Conservation (phyloP, 2,797 vertebrate genomes). For the Perdix hodgsoniae region DNA sequence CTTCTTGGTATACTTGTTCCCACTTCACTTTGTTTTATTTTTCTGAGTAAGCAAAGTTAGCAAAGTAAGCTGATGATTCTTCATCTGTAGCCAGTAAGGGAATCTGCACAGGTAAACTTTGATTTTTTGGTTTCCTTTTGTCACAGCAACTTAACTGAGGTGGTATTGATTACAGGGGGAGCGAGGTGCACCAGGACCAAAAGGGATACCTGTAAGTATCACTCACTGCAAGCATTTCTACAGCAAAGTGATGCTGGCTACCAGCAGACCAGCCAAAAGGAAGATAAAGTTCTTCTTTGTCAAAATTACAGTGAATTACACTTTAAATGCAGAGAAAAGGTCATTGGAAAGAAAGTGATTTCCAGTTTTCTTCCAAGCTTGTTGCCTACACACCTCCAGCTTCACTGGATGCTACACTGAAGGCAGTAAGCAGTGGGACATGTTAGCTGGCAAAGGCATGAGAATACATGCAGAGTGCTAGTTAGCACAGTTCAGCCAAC, state of each 20-base stretch:
- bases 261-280: neutral
- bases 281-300: neutral
- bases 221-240: neutral
- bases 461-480: neutral
- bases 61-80: neutral
- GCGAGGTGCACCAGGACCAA: conserved; percentile 91
- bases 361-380: neutral
- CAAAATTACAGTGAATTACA: neutral
- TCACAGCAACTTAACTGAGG: conserved; percentile 35
- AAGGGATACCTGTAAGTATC: conserved; percentile 94
- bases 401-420: rapidly evolving
- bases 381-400: neutral
- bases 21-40: neutral
- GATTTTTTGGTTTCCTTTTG: neutral
- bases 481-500: neutral
- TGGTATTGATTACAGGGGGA: conserved; percentile 87
- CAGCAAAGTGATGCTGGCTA: neutral
- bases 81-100: neutral
- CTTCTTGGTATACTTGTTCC: neutral
- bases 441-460: neutral
- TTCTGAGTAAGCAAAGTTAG: neutral
- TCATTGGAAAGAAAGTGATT: neutral
- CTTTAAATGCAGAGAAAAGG: neutral
- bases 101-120: neutral
- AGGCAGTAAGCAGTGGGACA: neutral